Conservation (phyloP, 2,888 invertebrate genomes). For the Tupiocoris notatus region DNA sequence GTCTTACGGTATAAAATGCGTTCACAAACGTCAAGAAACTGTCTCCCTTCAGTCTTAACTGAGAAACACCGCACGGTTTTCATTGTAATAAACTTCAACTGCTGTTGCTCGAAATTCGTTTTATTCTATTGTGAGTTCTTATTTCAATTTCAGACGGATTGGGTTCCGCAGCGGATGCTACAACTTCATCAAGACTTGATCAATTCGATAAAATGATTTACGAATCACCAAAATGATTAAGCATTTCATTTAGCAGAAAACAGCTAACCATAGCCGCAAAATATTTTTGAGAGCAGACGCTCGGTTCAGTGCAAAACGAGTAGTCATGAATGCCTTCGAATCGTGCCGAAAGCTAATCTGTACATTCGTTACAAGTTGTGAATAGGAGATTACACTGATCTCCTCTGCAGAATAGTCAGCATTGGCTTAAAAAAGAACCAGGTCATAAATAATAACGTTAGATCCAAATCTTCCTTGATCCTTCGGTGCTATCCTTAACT, state of each 20-base stretch:
- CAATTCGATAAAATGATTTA: too few relatives aligned
- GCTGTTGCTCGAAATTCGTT: not conserved
- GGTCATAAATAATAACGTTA: constrained; percentile 30
- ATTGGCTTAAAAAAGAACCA: constrained; percentile 6
- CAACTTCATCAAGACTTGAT: too few relatives aligned
- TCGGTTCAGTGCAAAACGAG: too few relatives aligned
- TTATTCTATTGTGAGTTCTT: too few relatives aligned
- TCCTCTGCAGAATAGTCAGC: not conserved
- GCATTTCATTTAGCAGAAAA: too few relatives aligned
- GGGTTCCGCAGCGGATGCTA: too few relatives aligned
- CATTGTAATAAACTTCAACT: not conserved
- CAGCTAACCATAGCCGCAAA: too few relatives aligned
- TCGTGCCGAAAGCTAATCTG: constrained; percentile 26
- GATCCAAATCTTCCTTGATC: not conserved
- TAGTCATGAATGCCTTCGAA: too few relatives aligned
- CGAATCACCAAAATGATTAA: too few relatives aligned
- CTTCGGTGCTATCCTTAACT: not conserved
- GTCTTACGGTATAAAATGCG: not conserved
- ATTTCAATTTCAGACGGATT: too few relatives aligned
- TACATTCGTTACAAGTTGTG: constrained; percentile 38
- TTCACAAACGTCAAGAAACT: too few relatives aligned
- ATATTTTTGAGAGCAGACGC: too few relatives aligned
- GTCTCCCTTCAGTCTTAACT: not conserved
- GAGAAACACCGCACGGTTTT: not conserved
- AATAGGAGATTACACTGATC: constrained; percentile 29